Percentiles rank a stretch among this genome's conserved stretches.
phyloP scores from a whole-genome alignment of 2,888 invertebrate genomes.

The Matsumyia berberina region DNA sequence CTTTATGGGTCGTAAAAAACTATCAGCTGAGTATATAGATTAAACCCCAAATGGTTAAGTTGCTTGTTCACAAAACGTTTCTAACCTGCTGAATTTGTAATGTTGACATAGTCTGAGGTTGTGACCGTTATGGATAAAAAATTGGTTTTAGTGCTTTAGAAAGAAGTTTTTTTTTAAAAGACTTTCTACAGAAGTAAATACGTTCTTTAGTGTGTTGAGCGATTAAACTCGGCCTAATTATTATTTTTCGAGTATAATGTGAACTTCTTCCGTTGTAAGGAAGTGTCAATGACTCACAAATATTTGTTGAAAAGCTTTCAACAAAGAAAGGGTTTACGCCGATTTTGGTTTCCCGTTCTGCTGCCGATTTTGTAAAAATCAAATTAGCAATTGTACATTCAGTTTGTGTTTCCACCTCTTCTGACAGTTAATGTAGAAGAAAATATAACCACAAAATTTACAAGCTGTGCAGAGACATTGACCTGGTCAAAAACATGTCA shows the following conservation, averaged over 20 bases:
- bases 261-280: neutral
- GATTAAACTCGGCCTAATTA: too few relatives aligned
- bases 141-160: conserved; percentile 7
- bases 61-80: conserved; percentile 45
- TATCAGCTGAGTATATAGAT: conserved; percentile 32
- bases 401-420: too few relatives aligned
- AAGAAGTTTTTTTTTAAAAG: conserved; percentile 7
- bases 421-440: too few relatives aligned
- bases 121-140: conserved; percentile 10
- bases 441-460: too few relatives aligned
- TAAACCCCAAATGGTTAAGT: neutral
- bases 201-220: too few relatives aligned
- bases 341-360: too few relatives aligned
- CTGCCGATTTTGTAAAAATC: too few relatives aligned
- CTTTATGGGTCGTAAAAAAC: conserved; percentile 46
- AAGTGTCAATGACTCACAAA: neutral
- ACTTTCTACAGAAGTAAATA: conserved; percentile 4
- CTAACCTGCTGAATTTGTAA: neutral
- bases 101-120: neutral
- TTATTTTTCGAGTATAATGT: neutral
- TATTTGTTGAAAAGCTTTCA: too few relatives aligned
- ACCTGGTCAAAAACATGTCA: too few relatives aligned
- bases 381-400: too few relatives aligned
- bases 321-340: too few relatives aligned
- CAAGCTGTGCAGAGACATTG: too few relatives aligned